These are phyloP conservation scores for Andrena haemorrhoa DNA, from an alignment of 2,888 invertebrate species.

Conservation along the genomic window DNA sequence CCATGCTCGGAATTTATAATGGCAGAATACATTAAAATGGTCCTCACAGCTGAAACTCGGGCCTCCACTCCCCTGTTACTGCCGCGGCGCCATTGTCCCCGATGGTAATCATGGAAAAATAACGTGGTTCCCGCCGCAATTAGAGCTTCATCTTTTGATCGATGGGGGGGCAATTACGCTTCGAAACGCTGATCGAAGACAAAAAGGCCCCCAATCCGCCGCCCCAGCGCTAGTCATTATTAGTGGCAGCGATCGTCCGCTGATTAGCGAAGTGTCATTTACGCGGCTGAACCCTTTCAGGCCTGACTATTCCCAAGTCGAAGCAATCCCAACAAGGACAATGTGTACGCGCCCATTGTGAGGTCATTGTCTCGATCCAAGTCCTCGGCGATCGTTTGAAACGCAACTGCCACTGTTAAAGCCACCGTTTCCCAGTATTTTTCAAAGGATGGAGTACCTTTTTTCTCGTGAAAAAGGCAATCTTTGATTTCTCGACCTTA, in stretches of 20 bases:
- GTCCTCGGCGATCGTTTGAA: too few relatives aligned
- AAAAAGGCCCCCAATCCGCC: conserved; percentile 19
- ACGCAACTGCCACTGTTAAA: too few relatives aligned
- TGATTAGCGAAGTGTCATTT: conserved; percentile 17
- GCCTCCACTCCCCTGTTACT: neutral
- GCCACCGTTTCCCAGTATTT: too few relatives aligned
- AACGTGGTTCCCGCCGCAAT: conserved; percentile 59
- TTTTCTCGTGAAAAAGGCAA: too few relatives aligned
- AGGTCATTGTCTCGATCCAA: too few relatives aligned
- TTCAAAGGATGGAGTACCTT: too few relatives aligned
- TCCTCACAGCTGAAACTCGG: conserved; percentile 65
- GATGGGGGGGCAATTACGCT: conserved; percentile 59
- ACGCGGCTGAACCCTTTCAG: neutral
- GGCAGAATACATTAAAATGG: conserved; percentile 81
- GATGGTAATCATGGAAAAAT: conserved; percentile 61
- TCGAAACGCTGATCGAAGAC: conserved; percentile 43
- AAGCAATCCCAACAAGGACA: neutral
- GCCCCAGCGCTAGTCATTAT: conserved; percentile 12
- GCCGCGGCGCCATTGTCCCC: conserved; percentile 30
- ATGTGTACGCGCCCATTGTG: too few relatives aligned
- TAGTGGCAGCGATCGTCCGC: conserved; percentile 13
- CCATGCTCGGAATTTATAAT: conserved; percentile 80
- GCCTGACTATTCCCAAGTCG: neutral
- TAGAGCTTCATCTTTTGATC: conserved; percentile 63
- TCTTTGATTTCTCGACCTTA: too few relatives aligned